These are phyloP conservation scores for Dioctria rufipes DNA, from an alignment of 2,888 invertebrate genomes.

Conservation along the genomic window DNA sequence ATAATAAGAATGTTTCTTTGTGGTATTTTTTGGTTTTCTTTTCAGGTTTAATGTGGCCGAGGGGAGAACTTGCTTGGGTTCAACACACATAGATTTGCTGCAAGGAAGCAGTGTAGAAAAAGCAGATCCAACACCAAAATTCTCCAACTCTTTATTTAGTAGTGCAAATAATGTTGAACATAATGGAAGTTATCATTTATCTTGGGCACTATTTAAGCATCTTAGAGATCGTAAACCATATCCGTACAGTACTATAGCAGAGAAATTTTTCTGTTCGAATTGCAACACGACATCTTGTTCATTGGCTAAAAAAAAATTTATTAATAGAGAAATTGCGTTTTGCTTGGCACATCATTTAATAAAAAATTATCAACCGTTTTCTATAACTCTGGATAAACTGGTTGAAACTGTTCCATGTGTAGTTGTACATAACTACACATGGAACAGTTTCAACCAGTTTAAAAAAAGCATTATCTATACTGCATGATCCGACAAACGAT, in stretches of 20 bases:
- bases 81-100: too few species aligned
- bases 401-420: slow-evolving; percentile 68
- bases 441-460: slow-evolving; percentile 68
- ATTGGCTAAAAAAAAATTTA: slow-evolving; percentile 69
- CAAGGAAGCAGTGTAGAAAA: too few species aligned
- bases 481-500: slow-evolving; percentile 63
- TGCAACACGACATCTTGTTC: slow-evolving; percentile 68
- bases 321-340: slow-evolving; percentile 69
- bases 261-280: slow-evolving; percentile 68
- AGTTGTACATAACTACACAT: slow-evolving; percentile 68
- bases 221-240: slow-evolving; percentile 69
- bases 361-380: slow-evolving; percentile 69
- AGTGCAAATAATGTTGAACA: too few species aligned
- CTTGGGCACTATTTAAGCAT: too few species aligned
- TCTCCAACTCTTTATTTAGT: too few species aligned
- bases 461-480: slow-evolving; percentile 66
- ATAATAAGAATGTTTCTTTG: too few species aligned
- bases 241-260: slow-evolving; percentile 65
- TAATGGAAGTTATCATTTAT: too few species aligned
- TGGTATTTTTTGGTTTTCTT: too few species aligned
- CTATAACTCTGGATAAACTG: slow-evolving; percentile 67
- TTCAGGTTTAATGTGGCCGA: too few species aligned
- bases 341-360: slow-evolving; percentile 68
- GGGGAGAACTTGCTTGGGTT: too few species aligned
- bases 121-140: too few species aligned